phyloP scores from a whole-genome alignment of 2,797 vertebrate species.

The Chloroceryle amazona region DNA sequence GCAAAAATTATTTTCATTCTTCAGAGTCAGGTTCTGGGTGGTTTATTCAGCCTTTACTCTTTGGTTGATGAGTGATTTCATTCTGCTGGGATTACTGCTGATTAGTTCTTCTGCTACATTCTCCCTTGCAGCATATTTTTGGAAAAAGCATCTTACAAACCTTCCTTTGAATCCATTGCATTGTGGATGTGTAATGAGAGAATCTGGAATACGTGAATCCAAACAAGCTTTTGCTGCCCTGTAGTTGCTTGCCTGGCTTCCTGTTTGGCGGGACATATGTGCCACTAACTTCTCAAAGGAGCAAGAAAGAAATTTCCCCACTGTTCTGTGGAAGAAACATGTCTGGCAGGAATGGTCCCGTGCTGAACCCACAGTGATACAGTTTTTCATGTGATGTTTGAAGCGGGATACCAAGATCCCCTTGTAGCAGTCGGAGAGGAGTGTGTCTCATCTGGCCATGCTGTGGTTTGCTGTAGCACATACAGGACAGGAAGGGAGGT shows the following conservation, averaged over 20 bases:
- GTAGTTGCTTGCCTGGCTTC: background rate
- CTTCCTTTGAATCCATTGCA: background rate
- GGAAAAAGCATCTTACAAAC: background rate
- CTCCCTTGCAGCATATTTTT: background rate
- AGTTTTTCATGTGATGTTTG: background rate
- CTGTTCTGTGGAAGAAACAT: background rate
- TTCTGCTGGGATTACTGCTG: background rate
- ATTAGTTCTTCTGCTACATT: background rate
- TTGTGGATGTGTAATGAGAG: rapidly evolving
- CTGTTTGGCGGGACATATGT: background rate
- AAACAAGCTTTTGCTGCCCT: background rate
- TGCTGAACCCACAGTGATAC: background rate
- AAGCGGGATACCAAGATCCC: rapidly evolving
- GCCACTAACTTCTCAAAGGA: background rate
- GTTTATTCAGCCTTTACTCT: background rate
- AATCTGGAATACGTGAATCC: background rate
- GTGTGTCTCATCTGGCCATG: background rate
- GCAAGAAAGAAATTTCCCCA: rapidly evolving
- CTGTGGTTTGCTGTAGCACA: rapidly evolving
- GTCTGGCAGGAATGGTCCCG: background rate
- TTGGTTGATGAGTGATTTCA: background rate
- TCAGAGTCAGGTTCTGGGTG: background rate
- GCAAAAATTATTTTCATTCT: background rate
- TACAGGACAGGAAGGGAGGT: background rate
- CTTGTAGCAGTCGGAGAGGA: background rate